A percentile compares a stretch with the other conserved stretches of the same genome.
phyloP scores from a whole-genome alignment of 2,888 invertebrate species.

The Zonitis immaculata region DNA sequence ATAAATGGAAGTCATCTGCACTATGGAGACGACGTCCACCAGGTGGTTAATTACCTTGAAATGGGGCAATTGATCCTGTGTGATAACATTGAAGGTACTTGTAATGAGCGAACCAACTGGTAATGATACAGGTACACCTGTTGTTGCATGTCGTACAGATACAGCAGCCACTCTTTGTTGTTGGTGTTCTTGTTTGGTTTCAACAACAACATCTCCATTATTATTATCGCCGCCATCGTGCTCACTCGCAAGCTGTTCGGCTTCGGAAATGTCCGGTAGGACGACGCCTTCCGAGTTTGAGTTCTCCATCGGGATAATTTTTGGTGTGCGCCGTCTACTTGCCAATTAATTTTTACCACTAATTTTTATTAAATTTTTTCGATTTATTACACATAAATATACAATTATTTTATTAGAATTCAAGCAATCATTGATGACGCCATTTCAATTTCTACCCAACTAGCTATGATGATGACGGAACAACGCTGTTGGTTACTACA shows the following conservation, averaged over 20 bases:
- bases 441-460: slow-evolving; percentile 24
- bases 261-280: slow-evolving; percentile 68
- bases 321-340: slow-evolving; percentile 13
- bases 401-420: too few species aligned
- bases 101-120: slow-evolving; percentile 78
- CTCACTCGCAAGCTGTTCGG: slow-evolving; percentile 61
- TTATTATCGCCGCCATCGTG: slow-evolving; percentile 56
- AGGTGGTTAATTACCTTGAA: slow-evolving; percentile 52
- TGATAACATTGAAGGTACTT: slow-evolving; percentile 81
- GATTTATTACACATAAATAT: too few species aligned
- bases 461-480: slow-evolving; percentile 36
- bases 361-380: not conserved
- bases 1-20: not conserved
- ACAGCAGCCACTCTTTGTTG: slow-evolving; percentile 42
- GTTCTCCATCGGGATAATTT: slow-evolving; percentile 46
- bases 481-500: slow-evolving; percentile 36
- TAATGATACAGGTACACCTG: slow-evolving; percentile 59
- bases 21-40: not conserved
- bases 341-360: slow-evolving; percentile 8
- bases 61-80: slow-evolving; percentile 76
- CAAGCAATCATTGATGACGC: slow-evolving; percentile 16
- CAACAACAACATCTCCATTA: slow-evolving; percentile 45
- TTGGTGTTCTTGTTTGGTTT: slow-evolving; percentile 40
- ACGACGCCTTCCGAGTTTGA: slow-evolving; percentile 62
- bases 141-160: slow-evolving; percentile 43